Evolutionary conservation across 2,797 vertebrate species (phyloP), one percentile per base, ranked within the genome.

Genomic region (Onychomys arenicola): DNA sequence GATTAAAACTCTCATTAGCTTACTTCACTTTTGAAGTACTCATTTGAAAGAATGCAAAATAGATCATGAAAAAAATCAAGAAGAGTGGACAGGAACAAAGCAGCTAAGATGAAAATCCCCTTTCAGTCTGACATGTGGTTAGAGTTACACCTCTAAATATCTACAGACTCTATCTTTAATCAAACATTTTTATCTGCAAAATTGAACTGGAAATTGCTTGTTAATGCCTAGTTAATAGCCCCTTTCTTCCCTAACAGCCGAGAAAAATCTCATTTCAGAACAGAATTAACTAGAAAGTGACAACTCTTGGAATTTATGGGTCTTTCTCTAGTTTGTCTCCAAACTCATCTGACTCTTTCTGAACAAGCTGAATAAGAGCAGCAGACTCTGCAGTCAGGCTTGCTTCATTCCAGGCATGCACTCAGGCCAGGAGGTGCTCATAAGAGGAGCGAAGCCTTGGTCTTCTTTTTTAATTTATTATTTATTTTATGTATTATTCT

Each of bases 151-250:
- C 84, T 93, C 88, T 93, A 97, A 97, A 97, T 97, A 97, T 88
- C 92, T 94, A 87, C 59, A 89, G 90, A 96, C 65, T 85, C 40
- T 91, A 71, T 92, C 77, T 96, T 98, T 95, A 97, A 96, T 97
- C 95, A 97, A 94, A 98, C 92, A 97, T 95, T 97, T 97, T 97
- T 95, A 95, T 97, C 97, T 97, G 80, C 37, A 96, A 95, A 97
- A 94, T 55, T 96, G 95, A 96, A 80, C 29, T 90, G 92, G 90
- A 95, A 97, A 97, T 95, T 96, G 93, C 94, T 96, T 96, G 96
- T 90, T 97, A 97, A 97, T 95, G 89, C 85, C 88, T 82, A 94
- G 81, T 90, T 97, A 97, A 98, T 95, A 95, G 89, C 59, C 85
- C 86, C 19, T 87, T 96, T 96, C 93, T 97, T 95, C 86, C 83